Evolutionary conservation across 2,888 invertebrate genomes (phyloP).

Genomic region (Masnerella sp.): DNA sequence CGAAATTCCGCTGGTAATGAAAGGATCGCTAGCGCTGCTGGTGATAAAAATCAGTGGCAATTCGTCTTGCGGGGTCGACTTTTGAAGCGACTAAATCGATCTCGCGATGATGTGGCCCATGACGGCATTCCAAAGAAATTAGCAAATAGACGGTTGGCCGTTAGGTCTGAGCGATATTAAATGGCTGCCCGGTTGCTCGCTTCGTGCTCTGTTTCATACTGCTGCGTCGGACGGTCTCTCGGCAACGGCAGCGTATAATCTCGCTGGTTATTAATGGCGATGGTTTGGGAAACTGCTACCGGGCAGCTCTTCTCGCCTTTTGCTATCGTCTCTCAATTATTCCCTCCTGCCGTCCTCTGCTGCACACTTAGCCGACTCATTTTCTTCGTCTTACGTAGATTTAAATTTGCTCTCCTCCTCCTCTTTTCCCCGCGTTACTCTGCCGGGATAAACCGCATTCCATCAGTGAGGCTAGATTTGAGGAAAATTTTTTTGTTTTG

Average conservation of each 20-base stretch:
- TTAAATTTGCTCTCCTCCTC: slow-evolving; percentile 38
- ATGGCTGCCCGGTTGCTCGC: slow-evolving; percentile 68
- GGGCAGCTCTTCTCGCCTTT: slow-evolving; percentile 70
- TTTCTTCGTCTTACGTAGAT: slow-evolving; percentile 53
- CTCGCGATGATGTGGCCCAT: slow-evolving; percentile 56
- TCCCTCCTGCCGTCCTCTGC: slow-evolving; percentile 57
- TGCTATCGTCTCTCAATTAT: slow-evolving; percentile 57
- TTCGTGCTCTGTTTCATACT: slow-evolving; percentile 61
- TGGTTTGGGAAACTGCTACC: slow-evolving; percentile 78
- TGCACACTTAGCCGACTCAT: slow-evolving; percentile 53
- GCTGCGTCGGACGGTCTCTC: slow-evolving; percentile 62
- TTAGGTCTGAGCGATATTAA: slow-evolving; percentile 71
- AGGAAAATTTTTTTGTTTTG: too few species aligned
- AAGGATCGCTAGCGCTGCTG: slow-evolving; percentile 43
- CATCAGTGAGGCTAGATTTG: too few species aligned
- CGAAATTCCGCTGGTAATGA: slow-evolving; percentile 36
- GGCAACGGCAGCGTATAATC: slow-evolving; percentile 75
- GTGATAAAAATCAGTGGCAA: slow-evolving; percentile 56
- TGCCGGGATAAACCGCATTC: slow-evolving; percentile 72
- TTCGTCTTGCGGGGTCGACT: slow-evolving; percentile 52
- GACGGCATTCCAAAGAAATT: slow-evolving; percentile 71
- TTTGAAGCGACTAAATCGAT: slow-evolving; percentile 54
- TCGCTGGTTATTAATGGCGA: slow-evolving; percentile 77
- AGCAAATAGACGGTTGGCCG: slow-evolving; percentile 68
- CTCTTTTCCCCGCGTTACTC: slow-evolving; percentile 57